Percentiles rank a stretch among this genome's conserved stretches.
Conservation (phyloP, 2,888 invertebrate species). For the Melinaea menophilus region DNA sequence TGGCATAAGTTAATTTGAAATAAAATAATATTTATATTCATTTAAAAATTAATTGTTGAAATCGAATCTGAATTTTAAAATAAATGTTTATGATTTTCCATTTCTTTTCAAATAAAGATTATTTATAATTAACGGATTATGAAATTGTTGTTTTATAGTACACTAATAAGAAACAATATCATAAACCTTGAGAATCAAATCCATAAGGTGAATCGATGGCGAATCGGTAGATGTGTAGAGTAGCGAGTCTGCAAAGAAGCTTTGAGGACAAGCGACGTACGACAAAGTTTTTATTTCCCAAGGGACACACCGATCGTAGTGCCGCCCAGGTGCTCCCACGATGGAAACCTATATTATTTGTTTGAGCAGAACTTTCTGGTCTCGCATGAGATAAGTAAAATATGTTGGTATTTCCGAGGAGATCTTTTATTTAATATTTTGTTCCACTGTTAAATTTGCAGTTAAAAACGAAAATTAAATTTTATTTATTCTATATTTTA, state of each 20-base stretch:
- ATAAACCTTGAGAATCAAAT: conserved; percentile 73
- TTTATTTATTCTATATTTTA: no score
- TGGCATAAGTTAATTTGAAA: no score
- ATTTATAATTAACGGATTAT: no score
- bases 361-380: conserved; percentile 75
- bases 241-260: conserved; percentile 65
- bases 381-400: conserved; percentile 39
- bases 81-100: neutral
- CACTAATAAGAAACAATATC: conserved; percentile 68
- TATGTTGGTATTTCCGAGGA: conserved; percentile 56
- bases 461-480: conserved; percentile 1
- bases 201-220: conserved; percentile 67
- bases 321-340: conserved; percentile 73
- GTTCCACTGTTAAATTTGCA: conserved; percentile 2
- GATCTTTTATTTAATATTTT: conserved; percentile 63
- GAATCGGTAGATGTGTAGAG: conserved; percentile 71
- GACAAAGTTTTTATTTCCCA: conserved; percentile 77
- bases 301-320: conserved; percentile 73
- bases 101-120: neutral
- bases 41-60: no score
- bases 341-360: conserved; percentile 77
- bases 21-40: no score
- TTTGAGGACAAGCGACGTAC: conserved; percentile 42
- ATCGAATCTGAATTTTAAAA: no score
- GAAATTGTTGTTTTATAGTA: conserved; percentile 30